phyloP scores from a whole-genome alignment of 2,797 vertebrate genomes.

The Tinamus major region DNA sequence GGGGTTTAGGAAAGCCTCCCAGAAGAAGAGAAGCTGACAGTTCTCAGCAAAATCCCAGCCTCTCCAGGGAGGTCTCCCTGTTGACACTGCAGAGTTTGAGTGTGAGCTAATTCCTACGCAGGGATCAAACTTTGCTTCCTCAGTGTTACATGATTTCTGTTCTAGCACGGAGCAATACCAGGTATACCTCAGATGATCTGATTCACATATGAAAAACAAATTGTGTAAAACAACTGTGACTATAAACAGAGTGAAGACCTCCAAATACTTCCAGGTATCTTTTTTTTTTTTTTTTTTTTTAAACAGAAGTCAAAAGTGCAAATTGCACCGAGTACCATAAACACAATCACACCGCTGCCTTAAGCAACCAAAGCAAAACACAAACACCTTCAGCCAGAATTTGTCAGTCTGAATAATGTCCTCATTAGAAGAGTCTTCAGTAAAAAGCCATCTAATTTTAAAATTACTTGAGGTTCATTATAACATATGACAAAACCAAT shows the following conservation, averaged over 20 bases:
- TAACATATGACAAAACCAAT: background rate
- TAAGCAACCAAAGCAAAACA: background rate
- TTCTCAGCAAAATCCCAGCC: slow-evolving; percentile 24
- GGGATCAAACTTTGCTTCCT: background rate
- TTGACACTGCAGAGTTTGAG: background rate
- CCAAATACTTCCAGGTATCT: background rate
- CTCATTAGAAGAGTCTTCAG: background rate
- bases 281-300: background rate
- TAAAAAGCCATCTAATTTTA: background rate
- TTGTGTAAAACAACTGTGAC: background rate
- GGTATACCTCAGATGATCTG: background rate
- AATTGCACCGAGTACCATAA: background rate
- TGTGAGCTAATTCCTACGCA: slow-evolving; percentile 46
- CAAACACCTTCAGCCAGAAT: background rate
- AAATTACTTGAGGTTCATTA: background rate
- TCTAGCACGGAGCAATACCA: background rate
- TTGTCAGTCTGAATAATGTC: background rate
- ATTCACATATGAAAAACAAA: background rate
- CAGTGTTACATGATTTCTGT: background rate
- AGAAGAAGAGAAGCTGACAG: slow-evolving; percentile 17
- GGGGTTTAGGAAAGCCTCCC: slow-evolving; percentile 63
- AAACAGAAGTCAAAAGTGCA: background rate
- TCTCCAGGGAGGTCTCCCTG: slow-evolving; percentile 17
- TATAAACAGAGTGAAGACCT: background rate
- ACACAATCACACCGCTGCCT: background rate